Base-by-base conservation (phyloP, 2,888 invertebrate species). In the Nephrocerus scutellatus region DNA sequence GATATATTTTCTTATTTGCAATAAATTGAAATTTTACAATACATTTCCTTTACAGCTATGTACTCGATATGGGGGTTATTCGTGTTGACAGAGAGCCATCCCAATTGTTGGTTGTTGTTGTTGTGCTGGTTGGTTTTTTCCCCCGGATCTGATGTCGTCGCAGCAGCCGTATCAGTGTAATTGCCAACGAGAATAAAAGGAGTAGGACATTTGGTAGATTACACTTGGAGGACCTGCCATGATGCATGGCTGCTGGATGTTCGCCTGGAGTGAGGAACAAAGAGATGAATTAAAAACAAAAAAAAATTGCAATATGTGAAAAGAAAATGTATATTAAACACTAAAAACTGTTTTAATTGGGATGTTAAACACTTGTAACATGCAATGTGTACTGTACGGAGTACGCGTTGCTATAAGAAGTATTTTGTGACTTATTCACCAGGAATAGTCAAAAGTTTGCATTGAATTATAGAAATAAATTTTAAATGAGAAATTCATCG, bases 201-300 rank as follows among this genome's bases (percentile, higher is more conserved):
- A 58, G 43, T 20, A 55, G 30, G 38, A 51, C 47, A 16, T 57
- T 46, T 39, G 63, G 56, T 36, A 57, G 53, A 46, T 50, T 55
- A n/a, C 53, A 39, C 29, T 56, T 53, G 47, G 56, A 46, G 30
- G 62, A 57, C 39, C 54, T 73, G 32, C 82, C 80, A 55, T 84
- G 83, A 70, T 86, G 84, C 85, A 86, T 86, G 30, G 86, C 86
- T 40, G 85, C 86, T 55, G 86, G 86, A 64, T 84, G 84, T 72
- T 86, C 86, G 57, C 85, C 86, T 85, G 76, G 7, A 50, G 50
- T 43, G 34, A 13, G 25, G 20, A 12, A 36, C 15, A 33, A 32
- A 30, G 15, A 19, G 18, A 23, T 34, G 30, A 25, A 21, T 14
- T 20, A 7, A 19, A 37, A 22, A 21, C 10, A 35, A 23, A 4